A percentile compares a stretch with the other conserved stretches of the same genome.
phyloP scores from a whole-genome alignment of 2,888 invertebrate species.

The Metallyticus violacea region DNA sequence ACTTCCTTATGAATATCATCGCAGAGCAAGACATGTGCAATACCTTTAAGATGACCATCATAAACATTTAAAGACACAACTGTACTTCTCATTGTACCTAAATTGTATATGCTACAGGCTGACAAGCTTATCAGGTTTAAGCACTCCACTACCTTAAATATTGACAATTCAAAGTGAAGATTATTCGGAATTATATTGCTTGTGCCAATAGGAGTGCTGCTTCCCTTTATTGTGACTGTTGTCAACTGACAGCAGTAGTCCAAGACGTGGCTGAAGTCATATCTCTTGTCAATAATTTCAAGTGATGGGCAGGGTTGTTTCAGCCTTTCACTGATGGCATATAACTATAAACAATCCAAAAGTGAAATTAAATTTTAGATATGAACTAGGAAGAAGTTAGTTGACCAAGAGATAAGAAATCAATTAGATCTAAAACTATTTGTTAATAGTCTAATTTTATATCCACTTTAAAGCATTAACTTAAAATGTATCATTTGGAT shows the following conservation, averaged over 20 bases:
- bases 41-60: conserved; percentile 62
- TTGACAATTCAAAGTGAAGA: conserved; percentile 74
- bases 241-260: conserved; percentile 81
- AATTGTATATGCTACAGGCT: conserved; percentile 65
- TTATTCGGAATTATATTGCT: conserved; percentile 84
- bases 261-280: conserved; percentile 86
- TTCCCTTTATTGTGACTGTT: conserved; percentile 65
- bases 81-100: conserved; percentile 60
- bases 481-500: too few species aligned
- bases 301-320: conserved; percentile 80
- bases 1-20: conserved; percentile 75
- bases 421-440: too few species aligned
- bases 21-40: conserved; percentile 79
- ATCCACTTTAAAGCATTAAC: too few species aligned
- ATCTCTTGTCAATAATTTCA: conserved; percentile 74
- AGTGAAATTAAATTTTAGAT: neutral
- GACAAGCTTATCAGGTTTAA: conserved; percentile 68
- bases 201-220: conserved; percentile 64
- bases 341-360: conserved; percentile 60
- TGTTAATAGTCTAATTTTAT: too few species aligned
- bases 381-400: neutral
- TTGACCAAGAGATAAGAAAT: too few species aligned
- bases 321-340: conserved; percentile 85
- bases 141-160: conserved; percentile 74
- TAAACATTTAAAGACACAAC: conserved; percentile 63